phyloP scores from a whole-genome alignment of 1,140 invertebrate species.

The Plodia interpunctella region DNA sequence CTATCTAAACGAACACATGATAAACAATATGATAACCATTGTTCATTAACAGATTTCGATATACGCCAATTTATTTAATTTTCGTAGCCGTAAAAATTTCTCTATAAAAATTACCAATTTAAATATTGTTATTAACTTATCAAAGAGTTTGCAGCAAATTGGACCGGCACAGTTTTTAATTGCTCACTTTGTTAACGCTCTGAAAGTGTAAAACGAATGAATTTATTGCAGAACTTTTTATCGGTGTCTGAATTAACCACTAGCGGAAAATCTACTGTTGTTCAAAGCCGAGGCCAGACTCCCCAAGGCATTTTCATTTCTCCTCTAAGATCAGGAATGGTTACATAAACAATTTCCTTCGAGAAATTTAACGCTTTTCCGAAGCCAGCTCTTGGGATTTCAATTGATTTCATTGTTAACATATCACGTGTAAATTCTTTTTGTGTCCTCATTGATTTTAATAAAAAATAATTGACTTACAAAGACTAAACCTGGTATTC shows the following conservation, averaged over 20 bases:
- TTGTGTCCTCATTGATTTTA: background rate
- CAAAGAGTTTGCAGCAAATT: slow-evolving; percentile 9
- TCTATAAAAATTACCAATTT: background rate
- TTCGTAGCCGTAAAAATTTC: no score
- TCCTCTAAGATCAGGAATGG: slow-evolving; percentile 1
- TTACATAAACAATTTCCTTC: slow-evolving; percentile 2
- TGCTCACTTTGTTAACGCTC: slow-evolving; percentile 10
- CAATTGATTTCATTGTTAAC: background rate
- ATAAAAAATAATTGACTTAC: no score
- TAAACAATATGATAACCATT: no score
- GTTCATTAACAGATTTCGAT: no score
- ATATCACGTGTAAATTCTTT: background rate
- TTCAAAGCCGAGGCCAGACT: background rate
- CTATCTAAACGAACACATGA: no score
- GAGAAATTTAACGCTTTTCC: background rate
- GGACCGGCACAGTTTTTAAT: slow-evolving; percentile 10
- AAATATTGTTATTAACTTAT: slow-evolving; percentile 7
- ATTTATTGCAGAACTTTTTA: slow-evolving; percentile 10
- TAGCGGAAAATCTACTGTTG: slow-evolving; percentile 2
- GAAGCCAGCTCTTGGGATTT: background rate
- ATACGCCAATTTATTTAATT: no score
- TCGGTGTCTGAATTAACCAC: background rate
- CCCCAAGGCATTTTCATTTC: slow-evolving; percentile 3
- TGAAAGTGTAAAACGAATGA: background rate
- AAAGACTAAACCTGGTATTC: no score